Percentiles rank a stretch among this genome's conserved stretches.
phyloP scores from a whole-genome alignment of 2,888 invertebrate genomes.

The Heliconius ismenius region DNA sequence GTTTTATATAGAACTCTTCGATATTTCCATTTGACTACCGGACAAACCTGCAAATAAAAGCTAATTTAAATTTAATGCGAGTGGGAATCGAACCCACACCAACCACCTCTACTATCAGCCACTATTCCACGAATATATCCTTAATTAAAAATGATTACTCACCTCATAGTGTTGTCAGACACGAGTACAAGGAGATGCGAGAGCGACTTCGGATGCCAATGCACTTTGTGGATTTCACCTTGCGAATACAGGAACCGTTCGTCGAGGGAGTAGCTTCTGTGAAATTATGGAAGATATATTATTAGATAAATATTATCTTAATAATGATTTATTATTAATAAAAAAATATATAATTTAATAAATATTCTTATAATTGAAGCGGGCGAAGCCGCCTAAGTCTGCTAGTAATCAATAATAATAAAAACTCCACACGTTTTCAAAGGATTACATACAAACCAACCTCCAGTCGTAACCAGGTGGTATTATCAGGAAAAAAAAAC shows the following conservation, averaged over 20 bases:
- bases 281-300: constrained; percentile 42
- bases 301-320: no score
- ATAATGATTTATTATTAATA: no score
- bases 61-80: no score
- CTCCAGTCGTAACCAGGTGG: constrained; percentile 47
- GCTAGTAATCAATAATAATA: constrained; percentile 1
- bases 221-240: constrained; percentile 87
- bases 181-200: constrained; percentile 90
- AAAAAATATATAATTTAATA: no score
- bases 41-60: no score
- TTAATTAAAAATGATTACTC: constrained; percentile 46
- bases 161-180: constrained; percentile 93
- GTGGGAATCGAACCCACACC: no score
- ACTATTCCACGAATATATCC: no score
- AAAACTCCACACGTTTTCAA: constrained; percentile 10
- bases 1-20: no score
- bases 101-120: no score
- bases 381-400: no score
- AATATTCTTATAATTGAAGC: no score
- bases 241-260: constrained; percentile 87
- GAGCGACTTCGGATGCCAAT: constrained; percentile 94
- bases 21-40: no score
- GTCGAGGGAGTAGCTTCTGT: constrained; percentile 87
- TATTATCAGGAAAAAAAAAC: constrained; percentile 62
- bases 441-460: constrained; percentile 28